phyloP scores from a whole-genome alignment of 2,113 vertebrate genomes.

The Ceuthmochares aereus region DNA sequence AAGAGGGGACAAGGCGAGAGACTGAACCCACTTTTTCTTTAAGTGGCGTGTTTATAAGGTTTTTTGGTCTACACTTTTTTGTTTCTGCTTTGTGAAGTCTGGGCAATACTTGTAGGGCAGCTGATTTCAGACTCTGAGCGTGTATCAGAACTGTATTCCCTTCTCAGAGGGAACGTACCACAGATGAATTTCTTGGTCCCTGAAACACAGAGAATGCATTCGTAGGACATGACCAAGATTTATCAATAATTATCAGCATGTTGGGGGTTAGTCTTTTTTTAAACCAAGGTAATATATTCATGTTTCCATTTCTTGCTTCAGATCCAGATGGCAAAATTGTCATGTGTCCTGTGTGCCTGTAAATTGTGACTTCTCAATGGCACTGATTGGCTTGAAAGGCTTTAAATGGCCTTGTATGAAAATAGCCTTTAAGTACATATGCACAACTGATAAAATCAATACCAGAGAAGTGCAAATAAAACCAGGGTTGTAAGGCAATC shows the following conservation, averaged over 20 bases:
- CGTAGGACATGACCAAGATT: neutral
- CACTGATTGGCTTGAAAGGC: constrained; percentile 10
- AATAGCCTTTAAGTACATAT: neutral
- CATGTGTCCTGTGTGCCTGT: neutral
- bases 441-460: constrained; percentile 5
- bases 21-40: neutral
- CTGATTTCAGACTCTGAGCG: fast-evolving
- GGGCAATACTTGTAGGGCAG: neutral
- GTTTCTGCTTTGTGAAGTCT: neutral
- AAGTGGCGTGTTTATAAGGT: neutral
- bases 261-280: neutral
- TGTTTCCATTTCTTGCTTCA: neutral
- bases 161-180: neutral
- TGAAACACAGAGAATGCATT: neutral
- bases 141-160: neutral
- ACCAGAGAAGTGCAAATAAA: constrained; percentile 27
- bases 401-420: constrained; percentile 19
- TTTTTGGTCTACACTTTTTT: neutral
- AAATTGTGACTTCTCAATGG: constrained; percentile 17
- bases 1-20: neutral
- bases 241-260: neutral
- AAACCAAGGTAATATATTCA: neutral
- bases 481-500: neutral
- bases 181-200: neutral
- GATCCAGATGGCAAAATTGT: neutral